These are phyloP conservation scores for Bombus ignitus DNA, from an alignment of 1,140 invertebrate genomes.

Conservation along the genomic window DNA sequence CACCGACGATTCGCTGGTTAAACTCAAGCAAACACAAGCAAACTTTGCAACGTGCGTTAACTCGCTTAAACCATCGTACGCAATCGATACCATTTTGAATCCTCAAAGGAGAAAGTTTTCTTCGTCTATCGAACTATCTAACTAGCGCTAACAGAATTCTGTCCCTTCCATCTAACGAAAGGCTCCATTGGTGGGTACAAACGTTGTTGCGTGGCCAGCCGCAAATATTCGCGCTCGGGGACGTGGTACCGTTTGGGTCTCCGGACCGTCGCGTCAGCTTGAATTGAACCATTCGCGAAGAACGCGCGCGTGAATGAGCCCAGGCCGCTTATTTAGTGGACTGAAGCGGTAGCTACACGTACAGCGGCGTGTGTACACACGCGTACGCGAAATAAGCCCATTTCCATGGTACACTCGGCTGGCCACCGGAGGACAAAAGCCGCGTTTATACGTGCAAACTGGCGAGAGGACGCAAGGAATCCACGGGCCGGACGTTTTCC, in stretches of 20 bases:
- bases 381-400: conserved; percentile 57
- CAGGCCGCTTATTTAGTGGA: conserved; percentile 52
- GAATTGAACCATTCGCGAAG: conserved; percentile 22
- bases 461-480: conserved; percentile 49
- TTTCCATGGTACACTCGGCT: conserved; percentile 62
- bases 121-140: not conserved
- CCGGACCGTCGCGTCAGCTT: not conserved
- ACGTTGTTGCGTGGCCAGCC: not conserved
- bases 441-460: conserved; percentile 62
- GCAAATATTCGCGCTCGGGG: not conserved
- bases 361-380: conserved; percentile 28
- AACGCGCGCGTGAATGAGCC: conserved; percentile 15
- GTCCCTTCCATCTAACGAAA: not conserved
- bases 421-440: conserved; percentile 59
- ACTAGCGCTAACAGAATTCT: not conserved
- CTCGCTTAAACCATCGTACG: not conserved
- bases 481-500: conserved; percentile 47
- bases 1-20: too few species aligned
- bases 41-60: not conserved
- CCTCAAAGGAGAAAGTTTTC: not conserved
- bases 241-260: not conserved
- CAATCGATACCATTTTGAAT: not conserved
- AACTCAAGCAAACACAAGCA: not conserved
- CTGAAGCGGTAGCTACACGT: conserved; percentile 36
- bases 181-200: not conserved